A percentile compares a stretch with the other conserved stretches of the same genome.
Evolutionary conservation across 53 echinoderm and acorn worm genomes (phyloP).

Genomic region (Antedon mediterranea): DNA sequence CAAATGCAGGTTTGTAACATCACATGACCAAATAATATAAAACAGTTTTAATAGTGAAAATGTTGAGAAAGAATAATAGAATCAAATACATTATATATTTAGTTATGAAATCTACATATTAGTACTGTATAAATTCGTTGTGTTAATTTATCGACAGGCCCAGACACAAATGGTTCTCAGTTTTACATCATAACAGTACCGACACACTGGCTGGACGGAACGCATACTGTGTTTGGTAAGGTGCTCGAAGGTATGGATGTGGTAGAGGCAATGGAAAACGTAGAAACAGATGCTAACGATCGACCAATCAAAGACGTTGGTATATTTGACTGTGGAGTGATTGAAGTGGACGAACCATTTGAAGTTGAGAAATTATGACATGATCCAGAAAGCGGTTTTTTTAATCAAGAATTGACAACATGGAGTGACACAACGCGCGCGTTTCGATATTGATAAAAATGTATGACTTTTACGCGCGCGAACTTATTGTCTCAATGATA

Average conservation of each 20-base stretch:
- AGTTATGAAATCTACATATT: too few relatives aligned
- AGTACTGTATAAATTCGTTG: not conserved
- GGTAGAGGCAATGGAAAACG: slow-evolving; percentile 37
- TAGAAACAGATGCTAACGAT: slow-evolving; percentile 37
- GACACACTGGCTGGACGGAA: slow-evolving; percentile 67
- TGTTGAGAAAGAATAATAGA: too few relatives aligned
- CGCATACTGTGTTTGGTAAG: slow-evolving; percentile 78
- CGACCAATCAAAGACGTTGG: slow-evolving; percentile 28
- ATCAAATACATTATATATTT: too few relatives aligned
- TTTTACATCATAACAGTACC: slow-evolving; percentile 71
- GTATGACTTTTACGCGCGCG: too few relatives aligned
- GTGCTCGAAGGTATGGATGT: slow-evolving; percentile 57
- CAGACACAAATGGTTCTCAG: slow-evolving; percentile 79
- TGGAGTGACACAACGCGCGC: too few relatives aligned
- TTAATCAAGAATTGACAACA: too few relatives aligned
- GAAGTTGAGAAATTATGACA: slow-evolving; percentile 24
- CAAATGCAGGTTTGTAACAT: slow-evolving; percentile 80
- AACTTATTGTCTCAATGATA: too few relatives aligned
- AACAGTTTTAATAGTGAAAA: too few relatives aligned
- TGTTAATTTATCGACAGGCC: slow-evolving; percentile 46
- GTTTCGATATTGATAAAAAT: too few relatives aligned
- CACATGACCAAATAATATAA: too few relatives aligned
- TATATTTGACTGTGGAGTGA: slow-evolving; percentile 28
- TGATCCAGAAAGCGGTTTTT: too few relatives aligned
- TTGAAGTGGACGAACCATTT: slow-evolving; percentile 25